A percentile compares a stretch with the other conserved stretches of the same genome.
Evolutionary conservation across 2,888 invertebrate genomes (phyloP).

Genomic region (Metellina segmentata): DNA sequence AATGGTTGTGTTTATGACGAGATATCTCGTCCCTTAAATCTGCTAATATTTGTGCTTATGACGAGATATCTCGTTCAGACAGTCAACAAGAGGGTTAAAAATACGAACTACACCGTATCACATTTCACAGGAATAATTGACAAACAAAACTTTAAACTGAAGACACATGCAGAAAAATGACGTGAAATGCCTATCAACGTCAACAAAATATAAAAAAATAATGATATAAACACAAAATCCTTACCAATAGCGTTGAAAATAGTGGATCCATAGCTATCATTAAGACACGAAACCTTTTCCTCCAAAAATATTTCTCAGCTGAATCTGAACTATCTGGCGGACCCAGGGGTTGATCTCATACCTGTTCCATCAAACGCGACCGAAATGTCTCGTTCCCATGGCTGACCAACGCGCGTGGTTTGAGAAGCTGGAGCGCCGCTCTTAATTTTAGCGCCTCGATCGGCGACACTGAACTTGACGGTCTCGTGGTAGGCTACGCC

Average conservation of each 20-base stretch:
- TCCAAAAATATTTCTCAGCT: too few species aligned
- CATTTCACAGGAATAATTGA: too few species aligned
- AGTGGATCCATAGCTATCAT: background rate
- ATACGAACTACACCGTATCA: too few species aligned
- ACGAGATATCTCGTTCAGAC: too few species aligned
- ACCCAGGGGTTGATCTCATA: background rate
- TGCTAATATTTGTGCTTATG: too few species aligned
- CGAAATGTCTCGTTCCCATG: background rate
- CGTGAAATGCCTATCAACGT: too few species aligned
- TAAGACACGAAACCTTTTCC: background rate
- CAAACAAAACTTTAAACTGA: too few species aligned
- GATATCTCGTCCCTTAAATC: too few species aligned
- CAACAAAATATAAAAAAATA: background rate
- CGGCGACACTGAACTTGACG: conserved; percentile 20
- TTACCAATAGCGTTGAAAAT: background rate
- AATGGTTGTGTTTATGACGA: too few species aligned
- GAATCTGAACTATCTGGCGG: background rate
- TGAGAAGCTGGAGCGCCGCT: conserved; percentile 6
- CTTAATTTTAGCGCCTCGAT: conserved; percentile 22
- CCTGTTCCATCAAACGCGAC: background rate
- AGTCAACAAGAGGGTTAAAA: too few species aligned
- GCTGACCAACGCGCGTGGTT: background rate
- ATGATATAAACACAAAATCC: background rate
- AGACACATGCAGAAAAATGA: too few species aligned
- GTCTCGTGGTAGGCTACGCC: background rate